Evolutionary conservation across 2,888 invertebrate species (phyloP), one percentile per base, ranked within the genome.

Genomic region (Oligia fasciuncula): DNA sequence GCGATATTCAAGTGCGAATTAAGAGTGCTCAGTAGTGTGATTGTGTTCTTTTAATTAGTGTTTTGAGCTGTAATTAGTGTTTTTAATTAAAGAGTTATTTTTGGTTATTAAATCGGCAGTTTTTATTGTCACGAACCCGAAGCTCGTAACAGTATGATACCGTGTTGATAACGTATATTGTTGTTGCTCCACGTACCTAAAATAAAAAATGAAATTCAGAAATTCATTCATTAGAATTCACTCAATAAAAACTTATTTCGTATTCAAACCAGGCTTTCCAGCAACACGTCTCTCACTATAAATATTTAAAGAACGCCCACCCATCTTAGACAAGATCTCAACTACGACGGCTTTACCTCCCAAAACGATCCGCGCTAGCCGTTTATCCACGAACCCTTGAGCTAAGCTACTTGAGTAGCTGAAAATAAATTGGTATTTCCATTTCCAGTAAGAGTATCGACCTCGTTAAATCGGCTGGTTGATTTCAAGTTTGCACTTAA

Each of bases 401-500:
- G 60, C 76, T 29, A 71, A 67, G 35, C 77, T 72, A 69, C 70
- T 86, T 65, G 51, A 88, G 76, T 83, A 77, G 49, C 79, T 83
- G 71, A 72, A 83, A 88, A 88, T 88, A 81, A 88, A 88, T 88
- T 76, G 76, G 72, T 73, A 83, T 85, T 88, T 80, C 80, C 70
- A 85, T 82, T 79, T 80, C 35, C 75, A 82, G 77, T 80, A 46
- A 76, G 90, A 89, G 80, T 77, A 83, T 87, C 85, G 85, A 70
- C 90, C 87, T 92, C 91, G 91, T 93, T 93, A 93, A 93, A 92
- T 90, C 90, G 89, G 87, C 87, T 77, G 89, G 90, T 90, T 92
- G 92, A 90, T 89, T 91, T 90, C 85, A 85, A 88, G 86, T 90
- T 85, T 86, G 87, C 89, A 90, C 89, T 90, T 89, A 90, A 93